Evolutionary conservation across 2,797 vertebrate genomes (phyloP), one percentile per base, ranked within the genome.

Genomic region (Synaphobranchus kaupii): DNA sequence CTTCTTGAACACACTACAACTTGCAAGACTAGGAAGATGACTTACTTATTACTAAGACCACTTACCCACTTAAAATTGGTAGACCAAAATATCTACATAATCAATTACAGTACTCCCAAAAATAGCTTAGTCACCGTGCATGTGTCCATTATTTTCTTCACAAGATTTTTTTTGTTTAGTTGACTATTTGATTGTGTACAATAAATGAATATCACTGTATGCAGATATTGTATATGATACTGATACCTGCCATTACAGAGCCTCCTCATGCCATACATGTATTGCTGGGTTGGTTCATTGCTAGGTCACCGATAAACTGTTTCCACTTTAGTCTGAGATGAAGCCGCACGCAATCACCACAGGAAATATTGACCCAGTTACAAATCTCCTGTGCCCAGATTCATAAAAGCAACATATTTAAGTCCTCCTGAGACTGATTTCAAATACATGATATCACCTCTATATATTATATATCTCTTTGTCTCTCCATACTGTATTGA

Each of bases 251-350:
- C 34, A 39, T 44, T 39, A 13, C 44, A 25, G 44, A 47, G 47
- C 25, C 78, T 12, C 34, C 73, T 76, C 73, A 39, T 76, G 78
- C n/a, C 39, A 80, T 17, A 81, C 78, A 13, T 81, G 44, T n/a
- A 48, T 81, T 81, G 78, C 20, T 81, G 15, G 78, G 78, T 50
- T 81, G 78, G 78, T 81, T 81, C 47, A 81, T 31, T 81, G 78
- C 47, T 48, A 13, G 25, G 20, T 50, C 44, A 81, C 5, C 25
- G 47, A 50, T 81, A n/a, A 78, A 50, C 78, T 50, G 47, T 22
- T 80, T 80, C 44, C 76, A 80, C 76, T 80, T 47, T 80, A 7
- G 39, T 80, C 39, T 48, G 68, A 28, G 68, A 15, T 34, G 68
- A 47, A 48, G 76, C 76, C 76, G 48, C 76, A 80, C 10, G 47